Conservation (phyloP, 2,113 vertebrate species). For the Pimephales promelas region DNA sequence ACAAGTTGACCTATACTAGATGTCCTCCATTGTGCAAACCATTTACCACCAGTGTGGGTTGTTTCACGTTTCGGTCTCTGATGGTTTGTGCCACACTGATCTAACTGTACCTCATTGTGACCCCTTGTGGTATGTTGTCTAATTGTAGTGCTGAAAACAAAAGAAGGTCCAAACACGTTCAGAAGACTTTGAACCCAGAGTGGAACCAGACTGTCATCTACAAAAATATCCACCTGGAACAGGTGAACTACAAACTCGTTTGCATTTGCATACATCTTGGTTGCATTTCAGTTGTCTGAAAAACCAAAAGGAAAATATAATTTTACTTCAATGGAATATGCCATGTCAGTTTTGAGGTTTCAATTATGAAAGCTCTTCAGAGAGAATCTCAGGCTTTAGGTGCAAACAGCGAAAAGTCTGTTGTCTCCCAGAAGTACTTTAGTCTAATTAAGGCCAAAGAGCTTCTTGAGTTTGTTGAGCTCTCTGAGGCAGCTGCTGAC, state of each 20-base stretch:
- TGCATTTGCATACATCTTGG: neutral
- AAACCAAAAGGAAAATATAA: conserved; percentile 2
- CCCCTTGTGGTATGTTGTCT: conserved; percentile 61
- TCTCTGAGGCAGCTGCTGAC: conserved; percentile 43
- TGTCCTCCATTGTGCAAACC: conserved; percentile 25
- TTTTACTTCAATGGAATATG: conserved; percentile 17
- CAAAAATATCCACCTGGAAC: conserved; percentile 95
- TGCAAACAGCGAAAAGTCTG: conserved; percentile 37
- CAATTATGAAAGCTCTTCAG: conserved; percentile 49
- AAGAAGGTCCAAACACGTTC: conserved; percentile 89
- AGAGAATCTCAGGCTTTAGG: conserved; percentile 36
- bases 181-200: conserved; percentile 95
- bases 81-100: conserved; percentile 52
- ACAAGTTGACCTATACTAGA: conserved; percentile 35
- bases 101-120: conserved; percentile 47
- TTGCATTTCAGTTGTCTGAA: neutral
- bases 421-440: conserved; percentile 49
- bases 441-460: conserved; percentile 51
- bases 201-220: conserved; percentile 99
- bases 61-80: conserved; percentile 4
- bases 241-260: conserved; percentile 74
- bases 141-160: conserved; percentile 92
- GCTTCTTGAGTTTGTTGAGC: conserved; percentile 40
- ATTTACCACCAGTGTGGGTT: conserved; percentile 5
- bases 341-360: conserved; percentile 37